These are phyloP conservation scores for Ailurus styani DNA, from an alignment of 2,113 vertebrate species.

Conservation along the genomic window DNA sequence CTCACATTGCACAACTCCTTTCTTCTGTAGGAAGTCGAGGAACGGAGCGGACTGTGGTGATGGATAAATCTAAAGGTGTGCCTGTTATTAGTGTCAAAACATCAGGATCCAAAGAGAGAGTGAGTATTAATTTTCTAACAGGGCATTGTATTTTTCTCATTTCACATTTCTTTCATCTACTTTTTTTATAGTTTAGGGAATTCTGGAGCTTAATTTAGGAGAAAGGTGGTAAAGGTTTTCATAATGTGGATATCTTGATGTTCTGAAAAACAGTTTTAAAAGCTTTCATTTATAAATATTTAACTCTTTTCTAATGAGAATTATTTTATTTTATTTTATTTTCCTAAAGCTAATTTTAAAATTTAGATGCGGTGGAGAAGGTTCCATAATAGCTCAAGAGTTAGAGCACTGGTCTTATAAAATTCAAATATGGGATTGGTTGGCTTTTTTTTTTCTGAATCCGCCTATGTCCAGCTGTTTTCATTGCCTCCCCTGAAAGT, in stretches of 20 bases:
- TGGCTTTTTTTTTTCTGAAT: neutral
- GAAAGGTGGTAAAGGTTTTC: neutral
- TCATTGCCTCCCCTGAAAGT: neutral
- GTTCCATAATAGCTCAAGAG: neutral
- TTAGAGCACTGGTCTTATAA: neutral
- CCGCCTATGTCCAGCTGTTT: neutral
- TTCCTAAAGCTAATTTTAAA: neutral
- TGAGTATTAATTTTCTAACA: slow-evolving; percentile 67
- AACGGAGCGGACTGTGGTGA: slow-evolving; percentile 94
- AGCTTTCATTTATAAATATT: neutral
- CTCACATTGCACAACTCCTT: neutral
- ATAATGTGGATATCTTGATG: neutral
- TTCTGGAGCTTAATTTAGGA: neutral
- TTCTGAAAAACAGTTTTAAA: neutral
- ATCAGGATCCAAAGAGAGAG: slow-evolving; percentile 84
- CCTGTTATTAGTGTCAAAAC: slow-evolving; percentile 98
- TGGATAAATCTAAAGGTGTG: slow-evolving; percentile 99
- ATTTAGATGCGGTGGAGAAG: neutral
- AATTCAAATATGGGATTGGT: neutral
- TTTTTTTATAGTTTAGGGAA: neutral
- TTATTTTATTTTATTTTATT: neutral
- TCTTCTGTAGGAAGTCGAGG: slow-evolving; percentile 82
- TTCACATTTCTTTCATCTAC: neutral
- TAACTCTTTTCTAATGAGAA: neutral
- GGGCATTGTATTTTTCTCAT: neutral